Conservation (phyloP, 2,113 vertebrate genomes). For the Protomyctophum bolini region DNA sequence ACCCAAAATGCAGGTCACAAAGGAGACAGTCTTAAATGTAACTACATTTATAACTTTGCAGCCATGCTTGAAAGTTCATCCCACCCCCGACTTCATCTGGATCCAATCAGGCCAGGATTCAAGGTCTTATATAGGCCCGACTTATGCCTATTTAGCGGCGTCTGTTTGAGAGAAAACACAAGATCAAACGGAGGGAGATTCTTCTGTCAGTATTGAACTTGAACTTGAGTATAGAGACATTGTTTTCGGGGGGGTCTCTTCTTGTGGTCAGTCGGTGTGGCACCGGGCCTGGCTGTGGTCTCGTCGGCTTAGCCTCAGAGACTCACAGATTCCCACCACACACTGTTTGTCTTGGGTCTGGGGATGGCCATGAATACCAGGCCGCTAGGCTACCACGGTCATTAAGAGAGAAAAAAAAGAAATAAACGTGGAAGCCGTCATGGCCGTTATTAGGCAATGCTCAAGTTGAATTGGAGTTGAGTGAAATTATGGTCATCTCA, state of each 20-base stretch:
- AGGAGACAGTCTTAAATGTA: no score
- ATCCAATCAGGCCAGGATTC: constrained; percentile 34
- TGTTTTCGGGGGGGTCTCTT: constrained; percentile 62
- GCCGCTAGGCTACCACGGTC: neutral
- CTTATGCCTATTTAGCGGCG: constrained; percentile 31
- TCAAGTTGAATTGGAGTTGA: neutral
- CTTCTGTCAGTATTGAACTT: constrained; percentile 40
- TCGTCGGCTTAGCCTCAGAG: constrained; percentile 47
- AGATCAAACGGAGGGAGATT: constrained; percentile 35
- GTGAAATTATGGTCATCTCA: constrained; percentile 4
- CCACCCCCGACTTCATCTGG: constrained; percentile 49
- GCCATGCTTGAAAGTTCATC: neutral
- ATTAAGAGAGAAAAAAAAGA: no score
- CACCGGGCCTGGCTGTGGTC: constrained; percentile 55
- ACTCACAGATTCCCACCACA: constrained; percentile 61
- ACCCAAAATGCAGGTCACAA: no score
- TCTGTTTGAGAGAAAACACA: constrained; percentile 50
- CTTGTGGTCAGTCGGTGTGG: constrained; percentile 55
- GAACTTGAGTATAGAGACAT: no score
- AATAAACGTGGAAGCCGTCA: no score
- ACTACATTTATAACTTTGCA: neutral
- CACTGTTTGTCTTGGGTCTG: constrained; percentile 62
- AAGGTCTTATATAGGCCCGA: constrained; percentile 17
- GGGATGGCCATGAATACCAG: constrained; percentile 35
- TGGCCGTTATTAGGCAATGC: no score